These are phyloP conservation scores for Chaetogeoica ovagalla DNA, from an alignment of 2,888 invertebrate species.

Conservation along the genomic window DNA sequence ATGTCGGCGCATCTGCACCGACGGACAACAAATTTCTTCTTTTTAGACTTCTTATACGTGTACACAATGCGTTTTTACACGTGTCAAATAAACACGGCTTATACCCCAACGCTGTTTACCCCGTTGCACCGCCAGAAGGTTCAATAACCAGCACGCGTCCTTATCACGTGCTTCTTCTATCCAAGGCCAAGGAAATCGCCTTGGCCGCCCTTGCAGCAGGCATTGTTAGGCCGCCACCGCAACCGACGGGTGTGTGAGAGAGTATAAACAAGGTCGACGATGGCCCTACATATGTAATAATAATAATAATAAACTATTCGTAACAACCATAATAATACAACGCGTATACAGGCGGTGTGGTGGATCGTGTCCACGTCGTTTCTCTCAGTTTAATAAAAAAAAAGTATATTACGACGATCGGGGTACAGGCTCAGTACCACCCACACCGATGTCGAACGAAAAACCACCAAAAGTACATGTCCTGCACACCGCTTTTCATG, in stretches of 20 bases:
- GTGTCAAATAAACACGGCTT: slow-evolving; percentile 30
- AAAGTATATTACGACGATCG: too few relatives aligned
- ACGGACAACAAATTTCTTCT: slow-evolving; percentile 44
- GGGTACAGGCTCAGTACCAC: too few relatives aligned
- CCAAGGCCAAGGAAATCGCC: slow-evolving; percentile 38
- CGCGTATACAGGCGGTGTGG: slow-evolving; percentile 4
- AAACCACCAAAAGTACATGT: too few relatives aligned
- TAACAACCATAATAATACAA: not conserved
- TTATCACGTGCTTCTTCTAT: slow-evolving; percentile 19
- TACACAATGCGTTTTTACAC: slow-evolving; percentile 5
- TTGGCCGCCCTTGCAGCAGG: slow-evolving; percentile 16
- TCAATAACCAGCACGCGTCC: slow-evolving; percentile 50
- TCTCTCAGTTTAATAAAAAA: not conserved
- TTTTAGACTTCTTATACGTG: slow-evolving; percentile 30
- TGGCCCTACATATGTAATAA: slow-evolving; percentile 16
- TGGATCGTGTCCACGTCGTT: not conserved
- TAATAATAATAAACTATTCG: slow-evolving; percentile 21
- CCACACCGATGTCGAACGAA: too few relatives aligned
- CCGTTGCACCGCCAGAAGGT: slow-evolving; percentile 1
- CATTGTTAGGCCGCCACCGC: too few relatives aligned
- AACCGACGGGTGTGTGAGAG: too few relatives aligned
- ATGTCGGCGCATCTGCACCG: slow-evolving; percentile 30
- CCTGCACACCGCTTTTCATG: too few relatives aligned
- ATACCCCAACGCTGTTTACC: slow-evolving; percentile 26
- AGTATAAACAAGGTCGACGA: not conserved